Percentiles rank a stretch among this genome's conserved stretches.
phyloP scores from a whole-genome alignment of 2,113 vertebrate genomes.

The Ranitomeya variabilis region DNA sequence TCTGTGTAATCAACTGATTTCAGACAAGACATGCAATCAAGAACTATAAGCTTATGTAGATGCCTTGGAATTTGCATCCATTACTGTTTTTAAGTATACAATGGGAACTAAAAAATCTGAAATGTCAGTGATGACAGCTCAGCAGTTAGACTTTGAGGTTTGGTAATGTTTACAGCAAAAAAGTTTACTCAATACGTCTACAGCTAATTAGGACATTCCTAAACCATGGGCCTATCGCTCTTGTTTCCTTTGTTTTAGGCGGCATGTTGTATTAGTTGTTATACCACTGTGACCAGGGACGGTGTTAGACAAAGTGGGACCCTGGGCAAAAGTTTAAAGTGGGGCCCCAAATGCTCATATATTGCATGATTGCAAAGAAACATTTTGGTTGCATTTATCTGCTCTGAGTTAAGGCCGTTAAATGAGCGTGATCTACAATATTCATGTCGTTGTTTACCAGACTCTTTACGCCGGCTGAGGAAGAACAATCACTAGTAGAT shows the following conservation, averaged over 20 bases:
- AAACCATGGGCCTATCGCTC: neutral
- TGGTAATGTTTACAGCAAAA: neutral
- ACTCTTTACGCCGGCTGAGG: too few species aligned
- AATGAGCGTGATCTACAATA: too few species aligned
- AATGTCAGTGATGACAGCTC: slow-evolving; percentile 13
- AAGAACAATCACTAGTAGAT: too few species aligned
- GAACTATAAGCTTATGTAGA: slow-evolving; percentile 1
- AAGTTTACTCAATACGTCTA: neutral
- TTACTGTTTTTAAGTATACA: neutral
- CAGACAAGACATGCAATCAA: neutral
- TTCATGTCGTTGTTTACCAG: too few species aligned
- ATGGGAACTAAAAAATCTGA: neutral
- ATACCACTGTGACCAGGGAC: too few species aligned
- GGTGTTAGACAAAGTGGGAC: too few species aligned
- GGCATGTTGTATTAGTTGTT: too few species aligned
- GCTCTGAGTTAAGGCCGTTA: too few species aligned
- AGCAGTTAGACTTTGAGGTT: neutral
- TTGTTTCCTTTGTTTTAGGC: neutral
- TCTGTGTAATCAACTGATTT: slow-evolving; percentile 6
- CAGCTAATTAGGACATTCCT: neutral
- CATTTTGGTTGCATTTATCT: too few species aligned
- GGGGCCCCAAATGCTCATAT: too few species aligned
- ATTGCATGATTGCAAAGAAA: too few species aligned
- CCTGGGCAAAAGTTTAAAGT: too few species aligned
- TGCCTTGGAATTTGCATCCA: slow-evolving; percentile 16